These are phyloP conservation scores for Trichomycterus rosablanca DNA, from an alignment of 2,113 vertebrate species.

Conservation along the genomic window DNA sequence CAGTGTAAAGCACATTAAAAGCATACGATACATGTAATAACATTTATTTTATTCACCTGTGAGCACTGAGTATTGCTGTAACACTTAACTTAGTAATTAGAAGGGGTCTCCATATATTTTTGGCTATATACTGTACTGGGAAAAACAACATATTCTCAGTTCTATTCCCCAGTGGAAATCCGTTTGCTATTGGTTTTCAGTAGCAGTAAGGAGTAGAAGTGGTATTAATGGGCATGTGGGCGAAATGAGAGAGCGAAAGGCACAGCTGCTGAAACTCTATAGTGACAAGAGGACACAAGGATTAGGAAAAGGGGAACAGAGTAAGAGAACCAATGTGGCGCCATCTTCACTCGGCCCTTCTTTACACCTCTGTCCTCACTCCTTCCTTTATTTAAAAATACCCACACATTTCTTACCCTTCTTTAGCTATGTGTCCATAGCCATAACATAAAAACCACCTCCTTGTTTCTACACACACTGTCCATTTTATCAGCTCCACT, in stretches of 20 bases:
- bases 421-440: neutral
- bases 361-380: neutral
- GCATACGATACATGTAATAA: neutral
- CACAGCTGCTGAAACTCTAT: slow-evolving; percentile 14
- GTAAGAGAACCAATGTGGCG: slow-evolving; percentile 14
- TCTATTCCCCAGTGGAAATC: too few species aligned
- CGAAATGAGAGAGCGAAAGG: neutral
- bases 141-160: too few species aligned
- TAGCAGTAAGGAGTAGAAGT: too few species aligned
- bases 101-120: too few species aligned
- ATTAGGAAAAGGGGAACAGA: slow-evolving; percentile 1
- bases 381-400: neutral
- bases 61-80: too few species aligned
- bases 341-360: neutral
- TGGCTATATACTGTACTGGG: too few species aligned
- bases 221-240: neutral
- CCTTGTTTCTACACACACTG: neutral
- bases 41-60: too few species aligned
- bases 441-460: too few species aligned
- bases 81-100: too few species aligned
- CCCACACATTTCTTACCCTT: neutral
- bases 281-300: slow-evolving; percentile 9
- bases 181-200: too few species aligned
- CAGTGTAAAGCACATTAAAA: too few species aligned
- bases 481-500: neutral